phyloP scores from a whole-genome alignment of 2,888 invertebrate genomes.

The Marasmarcha lunaedactyla region DNA sequence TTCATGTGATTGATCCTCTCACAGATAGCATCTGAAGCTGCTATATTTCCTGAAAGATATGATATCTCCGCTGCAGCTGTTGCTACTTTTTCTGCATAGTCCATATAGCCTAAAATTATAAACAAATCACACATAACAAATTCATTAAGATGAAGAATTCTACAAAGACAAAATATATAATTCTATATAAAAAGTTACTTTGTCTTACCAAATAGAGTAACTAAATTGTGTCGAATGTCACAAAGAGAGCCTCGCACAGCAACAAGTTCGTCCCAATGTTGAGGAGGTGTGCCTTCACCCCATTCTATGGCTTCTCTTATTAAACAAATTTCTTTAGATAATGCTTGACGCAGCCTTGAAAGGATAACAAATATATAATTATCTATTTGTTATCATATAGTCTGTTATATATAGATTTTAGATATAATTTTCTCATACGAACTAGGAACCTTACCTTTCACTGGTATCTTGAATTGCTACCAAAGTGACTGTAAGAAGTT shows the following conservation, averaged over 20 bases:
- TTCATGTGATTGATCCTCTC: constrained; percentile 60
- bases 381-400: constrained; percentile 1
- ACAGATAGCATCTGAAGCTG: constrained; percentile 64
- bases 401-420: too few relatives aligned
- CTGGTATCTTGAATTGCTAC: constrained; percentile 67
- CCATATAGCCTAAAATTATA: constrained; percentile 56
- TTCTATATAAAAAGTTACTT: too few relatives aligned
- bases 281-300: constrained; percentile 56
- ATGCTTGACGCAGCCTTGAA: constrained; percentile 44
- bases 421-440: too few relatives aligned
- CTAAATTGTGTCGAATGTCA: constrained; percentile 54
- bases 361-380: constrained; percentile 1
- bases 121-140: constrained; percentile 2
- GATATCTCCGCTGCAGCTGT: constrained; percentile 66
- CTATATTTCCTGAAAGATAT: constrained; percentile 62
- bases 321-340: constrained; percentile 52
- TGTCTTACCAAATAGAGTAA: constrained; percentile 42
- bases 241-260: constrained; percentile 47
- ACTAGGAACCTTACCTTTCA: constrained; percentile 36
- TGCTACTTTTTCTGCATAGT: constrained; percentile 67
- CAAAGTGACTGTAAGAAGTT: constrained; percentile 61
- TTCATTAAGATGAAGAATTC: too few relatives aligned
- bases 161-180: too few relatives aligned
- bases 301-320: constrained; percentile 57
- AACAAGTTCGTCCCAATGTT: constrained; percentile 61